These are phyloP conservation scores for Plemyria rubiginata DNA, from an alignment of 2,888 invertebrate genomes.

Conservation along the genomic window DNA sequence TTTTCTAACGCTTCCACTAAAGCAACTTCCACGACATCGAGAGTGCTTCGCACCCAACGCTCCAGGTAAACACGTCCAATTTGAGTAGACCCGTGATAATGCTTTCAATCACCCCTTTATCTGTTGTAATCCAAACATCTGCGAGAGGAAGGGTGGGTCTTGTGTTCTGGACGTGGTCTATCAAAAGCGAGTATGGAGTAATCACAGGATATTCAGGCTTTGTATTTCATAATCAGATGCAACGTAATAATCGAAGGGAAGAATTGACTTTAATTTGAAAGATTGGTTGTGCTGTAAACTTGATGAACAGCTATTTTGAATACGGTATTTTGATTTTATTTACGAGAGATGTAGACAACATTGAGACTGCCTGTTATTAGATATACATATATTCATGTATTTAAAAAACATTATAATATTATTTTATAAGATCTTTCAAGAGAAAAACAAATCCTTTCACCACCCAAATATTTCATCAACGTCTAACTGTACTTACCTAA, in stretches of 20 bases:
- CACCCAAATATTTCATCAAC: neutral
- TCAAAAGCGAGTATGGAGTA: conserved; percentile 55
- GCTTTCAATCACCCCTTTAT: conserved; percentile 64
- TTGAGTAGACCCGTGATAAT: conserved; percentile 59
- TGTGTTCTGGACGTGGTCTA: conserved; percentile 49
- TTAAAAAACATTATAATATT: too few relatives aligned
- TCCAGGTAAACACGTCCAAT: conserved; percentile 73
- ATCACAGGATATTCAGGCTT: conserved; percentile 57
- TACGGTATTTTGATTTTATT: too few relatives aligned
- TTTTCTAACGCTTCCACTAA: conserved; percentile 44
- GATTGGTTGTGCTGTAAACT: neutral
- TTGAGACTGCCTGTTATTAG: too few relatives aligned
- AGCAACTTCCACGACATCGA: conserved; percentile 50
- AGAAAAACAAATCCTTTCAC: neutral
- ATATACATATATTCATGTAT: too few relatives aligned
- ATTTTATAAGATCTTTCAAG: too few relatives aligned
- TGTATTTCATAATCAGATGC: conserved; percentile 66
- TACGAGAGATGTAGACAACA: too few relatives aligned
- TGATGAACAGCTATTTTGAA: too few relatives aligned
- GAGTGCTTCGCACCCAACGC: conserved; percentile 62
- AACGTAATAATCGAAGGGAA: conserved; percentile 52
- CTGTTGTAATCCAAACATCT: conserved; percentile 61
- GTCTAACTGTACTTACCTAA: neutral
- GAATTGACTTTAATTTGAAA: neutral
- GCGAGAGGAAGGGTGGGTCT: conserved; percentile 54